These are phyloP conservation scores for Caloenas nicobarica DNA, from an alignment of 2,113 vertebrate species.

Conservation along the genomic window DNA sequence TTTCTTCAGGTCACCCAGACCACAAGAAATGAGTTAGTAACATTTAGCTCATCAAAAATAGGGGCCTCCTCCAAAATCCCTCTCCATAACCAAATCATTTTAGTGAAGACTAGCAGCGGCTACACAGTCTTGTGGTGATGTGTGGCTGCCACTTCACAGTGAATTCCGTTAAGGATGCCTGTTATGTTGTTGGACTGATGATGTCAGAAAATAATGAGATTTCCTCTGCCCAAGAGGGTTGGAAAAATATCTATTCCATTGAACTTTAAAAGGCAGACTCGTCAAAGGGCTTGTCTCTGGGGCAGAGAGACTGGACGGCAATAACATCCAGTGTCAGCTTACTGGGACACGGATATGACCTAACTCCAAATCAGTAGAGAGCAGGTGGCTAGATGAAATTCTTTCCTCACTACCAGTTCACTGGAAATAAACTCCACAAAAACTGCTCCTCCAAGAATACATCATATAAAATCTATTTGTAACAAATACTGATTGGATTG, in stretches of 20 bases:
- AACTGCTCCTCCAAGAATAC: neutral
- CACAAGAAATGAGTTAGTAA: neutral
- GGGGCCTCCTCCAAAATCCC: neutral
- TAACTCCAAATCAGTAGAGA: conserved; percentile 26
- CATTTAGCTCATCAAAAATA: neutral
- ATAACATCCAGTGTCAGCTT: conserved; percentile 47
- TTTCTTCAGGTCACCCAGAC: neutral
- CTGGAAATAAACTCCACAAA: conserved; percentile 17
- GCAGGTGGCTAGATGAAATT: conserved; percentile 39
- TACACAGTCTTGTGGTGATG: neutral
- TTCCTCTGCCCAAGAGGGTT: conserved; percentile 8
- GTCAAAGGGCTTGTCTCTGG: conserved; percentile 45
- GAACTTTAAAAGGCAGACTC: conserved; percentile 51
- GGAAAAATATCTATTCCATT: conserved; percentile 53
- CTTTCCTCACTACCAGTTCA: conserved; percentile 19
- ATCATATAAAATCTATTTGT: neutral
- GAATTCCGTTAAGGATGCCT: neutral
- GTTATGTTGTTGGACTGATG: conserved; percentile 42
- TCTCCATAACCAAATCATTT: neutral
- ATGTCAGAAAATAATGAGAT: conserved; percentile 52
- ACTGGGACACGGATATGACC: conserved; percentile 39
- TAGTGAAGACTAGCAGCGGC: neutral
- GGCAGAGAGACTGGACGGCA: conserved; percentile 31
- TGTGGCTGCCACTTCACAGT: neutral
- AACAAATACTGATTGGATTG: conserved; percentile 2